Base-by-base conservation (phyloP, 1,140 invertebrate species). In the Holotrichia oblita region DNA sequence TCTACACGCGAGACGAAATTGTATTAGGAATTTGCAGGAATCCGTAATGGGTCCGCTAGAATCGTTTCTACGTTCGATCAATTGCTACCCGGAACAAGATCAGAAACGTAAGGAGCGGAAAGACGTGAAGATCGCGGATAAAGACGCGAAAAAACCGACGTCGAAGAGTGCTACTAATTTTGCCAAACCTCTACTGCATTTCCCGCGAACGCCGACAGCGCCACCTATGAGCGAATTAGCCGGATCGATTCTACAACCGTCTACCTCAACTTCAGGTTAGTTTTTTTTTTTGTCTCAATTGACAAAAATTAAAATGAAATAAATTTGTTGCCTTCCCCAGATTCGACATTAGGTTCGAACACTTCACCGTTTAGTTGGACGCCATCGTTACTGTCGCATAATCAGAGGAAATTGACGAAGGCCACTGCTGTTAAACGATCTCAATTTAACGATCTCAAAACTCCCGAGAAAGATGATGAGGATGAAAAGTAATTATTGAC, bases 341-440 rank as follows among this genome's bases (percentile, higher is more conserved):
- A 81, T 40, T 3, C 74, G 72, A 75, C 24, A 4, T 34, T 40
- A 40, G 79, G 80, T 40, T 3, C 74, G 72, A 77, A 78, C 20
- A 78, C 79, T 0, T 79, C 79, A n/a, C 81, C 83, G 69, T 87
- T 87, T 79, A 86, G 85, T 81, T 87, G 86, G 86, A 87, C 86
- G n/a, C 86, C 85, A 20, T 85, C 86, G 20, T 81, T 86, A 12
- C 73, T 85, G 64, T 84, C n/a, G 61, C 20, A 69, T 27, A 69
- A 69, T 12, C 61, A 69, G 12, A 34, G 61, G 3, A 69, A 69
- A 27, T 27, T 69, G 8, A 69, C 22, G 12, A 24, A 69, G 2
- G 3, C 61, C 1, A 22, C 2, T 22, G 22, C 17, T 14, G 22
- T 9, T 69, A 69, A 69, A 7, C 27, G 22, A 4, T 0, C 61